These are phyloP conservation scores for Cottus gobio DNA, from an alignment of 2,113 vertebrate genomes.

Conservation along the genomic window DNA sequence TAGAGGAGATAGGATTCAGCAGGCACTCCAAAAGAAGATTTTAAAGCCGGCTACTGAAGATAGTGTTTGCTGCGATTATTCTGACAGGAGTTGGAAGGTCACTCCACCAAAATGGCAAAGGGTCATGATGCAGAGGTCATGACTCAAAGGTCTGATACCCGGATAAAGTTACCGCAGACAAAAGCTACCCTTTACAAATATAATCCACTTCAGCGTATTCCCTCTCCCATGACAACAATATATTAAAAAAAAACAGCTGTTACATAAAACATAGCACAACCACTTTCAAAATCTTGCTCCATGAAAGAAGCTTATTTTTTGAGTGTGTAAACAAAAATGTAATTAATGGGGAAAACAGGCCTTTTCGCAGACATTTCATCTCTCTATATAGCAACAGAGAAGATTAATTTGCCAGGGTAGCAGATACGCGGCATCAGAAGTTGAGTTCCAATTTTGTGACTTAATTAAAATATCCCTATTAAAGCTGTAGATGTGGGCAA, in stretches of 20 bases:
- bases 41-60: constrained; percentile 14
- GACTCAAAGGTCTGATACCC: neutral
- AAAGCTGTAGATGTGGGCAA: constrained; percentile 45
- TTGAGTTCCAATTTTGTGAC: constrained; percentile 57
- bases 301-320: constrained; percentile 32
- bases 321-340: constrained; percentile 65
- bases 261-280: constrained; percentile 31
- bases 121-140: constrained; percentile 15
- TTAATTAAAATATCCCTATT: constrained; percentile 65
- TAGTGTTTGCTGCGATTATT: constrained; percentile 8
- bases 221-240: neutral
- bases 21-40: neutral
- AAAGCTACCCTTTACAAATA: constrained; percentile 36
- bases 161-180: constrained; percentile 7
- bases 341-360: constrained; percentile 66
- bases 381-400: constrained; percentile 34
- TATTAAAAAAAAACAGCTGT: constrained; percentile 15
- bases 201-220: neutral
- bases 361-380: constrained; percentile 63
- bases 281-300: constrained; percentile 27
- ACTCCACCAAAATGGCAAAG: constrained; percentile 34
- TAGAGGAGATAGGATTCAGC: neutral
- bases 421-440: constrained; percentile 51
- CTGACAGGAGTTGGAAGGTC: constrained; percentile 37
- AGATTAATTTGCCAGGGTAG: constrained; percentile 60